Evolutionary conservation across 2,113 vertebrate genomes (phyloP).

Genomic region (Perca fluviatilis): DNA sequence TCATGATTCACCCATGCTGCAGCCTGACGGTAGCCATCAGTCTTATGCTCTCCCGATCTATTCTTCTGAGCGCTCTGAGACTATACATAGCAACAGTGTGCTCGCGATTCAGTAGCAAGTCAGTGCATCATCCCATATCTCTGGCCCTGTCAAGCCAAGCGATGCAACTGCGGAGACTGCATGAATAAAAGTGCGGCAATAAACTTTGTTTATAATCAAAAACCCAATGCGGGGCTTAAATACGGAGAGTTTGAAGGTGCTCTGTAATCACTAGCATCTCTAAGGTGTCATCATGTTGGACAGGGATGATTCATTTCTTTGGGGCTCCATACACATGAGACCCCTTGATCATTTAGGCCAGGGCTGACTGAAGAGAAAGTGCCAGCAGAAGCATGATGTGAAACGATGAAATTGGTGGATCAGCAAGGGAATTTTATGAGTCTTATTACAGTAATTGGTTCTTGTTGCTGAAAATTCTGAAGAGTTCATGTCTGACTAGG

Average conservation of each 20-base stretch:
- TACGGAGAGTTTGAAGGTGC: conserved; percentile 32
- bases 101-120: conserved; percentile 52
- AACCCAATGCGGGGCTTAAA: conserved; percentile 41
- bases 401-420: conserved; percentile 44
- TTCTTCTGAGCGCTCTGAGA: conserved; percentile 53
- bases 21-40: conserved; percentile 63
- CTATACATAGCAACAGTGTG: conserved; percentile 68
- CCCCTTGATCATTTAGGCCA: conserved; percentile 29
- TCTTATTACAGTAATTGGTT: conserved; percentile 67
- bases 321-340: conserved; percentile 15
- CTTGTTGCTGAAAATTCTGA: conserved; percentile 54
- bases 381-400: conserved; percentile 16
- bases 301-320: conserved; percentile 52
- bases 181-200: conserved; percentile 68
- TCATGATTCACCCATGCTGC: conserved; percentile 66
- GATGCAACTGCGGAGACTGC: conserved; percentile 49
- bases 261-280: conserved; percentile 62
- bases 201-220: conserved; percentile 75
- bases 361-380: conserved; percentile 6
- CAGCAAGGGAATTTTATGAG: conserved; percentile 29
- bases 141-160: conserved; percentile 59
- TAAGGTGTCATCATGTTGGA: conserved; percentile 36
- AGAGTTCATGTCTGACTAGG: conserved; percentile 42
- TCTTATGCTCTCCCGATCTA: conserved; percentile 51
- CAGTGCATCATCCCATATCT: conserved; percentile 72